Conservation (phyloP, 2,888 invertebrate species). For the Drosophila niveifrons region DNA sequence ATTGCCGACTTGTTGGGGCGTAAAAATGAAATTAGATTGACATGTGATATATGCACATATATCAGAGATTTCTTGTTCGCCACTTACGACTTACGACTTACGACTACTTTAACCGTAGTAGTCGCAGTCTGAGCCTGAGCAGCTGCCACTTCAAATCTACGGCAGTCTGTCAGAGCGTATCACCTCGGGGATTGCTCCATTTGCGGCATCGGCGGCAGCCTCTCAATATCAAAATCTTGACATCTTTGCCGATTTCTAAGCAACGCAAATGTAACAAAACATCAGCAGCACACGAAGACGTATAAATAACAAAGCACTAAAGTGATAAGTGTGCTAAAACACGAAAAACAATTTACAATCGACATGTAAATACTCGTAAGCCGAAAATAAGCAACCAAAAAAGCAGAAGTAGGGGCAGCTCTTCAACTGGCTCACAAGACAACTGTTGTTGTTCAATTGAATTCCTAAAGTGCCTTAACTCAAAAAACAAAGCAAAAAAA, state of each 20-base stretch:
- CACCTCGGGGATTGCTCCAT: conserved; percentile 59
- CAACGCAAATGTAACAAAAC: conserved; percentile 31
- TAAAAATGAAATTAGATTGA: conserved; percentile 82
- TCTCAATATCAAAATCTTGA: conserved; percentile 62
- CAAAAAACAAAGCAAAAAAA: background rate
- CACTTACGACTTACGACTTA: conserved; percentile 12
- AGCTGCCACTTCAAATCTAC: conserved; percentile 68
- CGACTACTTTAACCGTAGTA: conserved; percentile 1
- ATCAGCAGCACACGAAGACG: conserved; percentile 14
- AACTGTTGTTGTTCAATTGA: conserved; percentile 36
- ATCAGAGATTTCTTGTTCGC: conserved; percentile 36
- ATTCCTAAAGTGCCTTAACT: background rate
- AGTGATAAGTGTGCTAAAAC: conserved; percentile 74
- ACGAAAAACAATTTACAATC: conserved; percentile 77
- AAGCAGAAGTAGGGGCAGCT: background rate
- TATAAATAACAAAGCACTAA: conserved; percentile 64
- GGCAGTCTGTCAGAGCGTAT: conserved; percentile 63
- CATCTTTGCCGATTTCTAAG: conserved; percentile 67
- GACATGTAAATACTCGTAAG: conserved; percentile 69
- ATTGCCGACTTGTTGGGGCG: conserved; percentile 63
- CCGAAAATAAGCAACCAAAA: background rate
- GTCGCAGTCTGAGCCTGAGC: conserved; percentile 7
- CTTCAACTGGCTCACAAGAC: conserved; percentile 36
- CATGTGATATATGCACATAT: conserved; percentile 72
- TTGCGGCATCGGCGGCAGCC: conserved; percentile 33